Conservation (phyloP, 2,113 vertebrate species). For the Erpornis zantholeuca region DNA sequence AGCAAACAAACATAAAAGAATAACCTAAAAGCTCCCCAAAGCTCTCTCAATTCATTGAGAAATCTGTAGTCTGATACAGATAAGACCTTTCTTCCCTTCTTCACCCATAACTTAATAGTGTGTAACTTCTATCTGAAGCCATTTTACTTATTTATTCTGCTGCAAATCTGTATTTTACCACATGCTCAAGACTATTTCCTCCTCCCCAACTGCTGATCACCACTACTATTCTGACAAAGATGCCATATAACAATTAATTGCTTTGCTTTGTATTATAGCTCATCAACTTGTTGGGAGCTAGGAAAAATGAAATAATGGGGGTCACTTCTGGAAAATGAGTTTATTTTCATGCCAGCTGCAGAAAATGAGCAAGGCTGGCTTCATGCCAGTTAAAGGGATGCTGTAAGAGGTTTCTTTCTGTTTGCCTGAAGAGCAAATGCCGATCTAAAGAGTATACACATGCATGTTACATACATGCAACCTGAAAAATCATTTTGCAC, state of each 20-base stretch:
- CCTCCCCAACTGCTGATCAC: conserved; percentile 55
- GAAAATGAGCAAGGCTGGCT: conserved; percentile 73
- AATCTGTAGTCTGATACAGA: accelerated
- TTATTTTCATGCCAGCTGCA: conserved; percentile 78
- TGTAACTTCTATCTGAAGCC: background rate
- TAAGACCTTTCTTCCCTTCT: background rate
- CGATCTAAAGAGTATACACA: background rate
- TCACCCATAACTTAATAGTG: background rate
- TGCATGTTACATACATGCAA: background rate
- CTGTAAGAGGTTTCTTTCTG: conserved; percentile 40
- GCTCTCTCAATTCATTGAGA: background rate
- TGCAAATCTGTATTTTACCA: conserved; percentile 46
- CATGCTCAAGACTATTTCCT: conserved; percentile 35
- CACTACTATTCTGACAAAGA: conserved; percentile 54
- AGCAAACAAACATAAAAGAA: background rate
- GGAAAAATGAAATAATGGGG: conserved; percentile 77
- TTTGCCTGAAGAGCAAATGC: conserved; percentile 40
- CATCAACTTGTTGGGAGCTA: conserved; percentile 71
- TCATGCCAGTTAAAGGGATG: conserved; percentile 62
- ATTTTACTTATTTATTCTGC: background rate
- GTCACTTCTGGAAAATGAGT: conserved; percentile 78
- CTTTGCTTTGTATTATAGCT: conserved; percentile 72
- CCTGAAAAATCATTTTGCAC: background rate
- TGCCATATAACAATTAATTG: conserved; percentile 62
- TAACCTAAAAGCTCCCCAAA: background rate